phyloP scores from a whole-genome alignment of 2,888 invertebrate species.

The Aricia artaxerxes region DNA sequence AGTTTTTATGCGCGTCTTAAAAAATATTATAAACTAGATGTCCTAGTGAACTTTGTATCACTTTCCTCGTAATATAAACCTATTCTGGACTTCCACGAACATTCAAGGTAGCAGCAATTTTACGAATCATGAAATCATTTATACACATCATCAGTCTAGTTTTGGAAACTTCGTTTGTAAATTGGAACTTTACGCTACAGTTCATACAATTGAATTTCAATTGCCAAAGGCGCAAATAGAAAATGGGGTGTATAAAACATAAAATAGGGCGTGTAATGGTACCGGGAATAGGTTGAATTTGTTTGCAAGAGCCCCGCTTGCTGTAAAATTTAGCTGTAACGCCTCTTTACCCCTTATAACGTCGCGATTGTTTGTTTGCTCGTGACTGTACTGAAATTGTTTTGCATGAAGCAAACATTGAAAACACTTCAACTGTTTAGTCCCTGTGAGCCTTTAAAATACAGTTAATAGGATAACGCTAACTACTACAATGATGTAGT shows the following conservation, averaged over 20 bases:
- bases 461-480: neutral
- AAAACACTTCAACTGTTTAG: neutral
- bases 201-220: slow-evolving; percentile 65
- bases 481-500: neutral
- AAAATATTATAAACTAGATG: no score
- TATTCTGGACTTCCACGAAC: no score
- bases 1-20: no score
- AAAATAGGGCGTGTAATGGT: slow-evolving; percentile 78
- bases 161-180: slow-evolving; percentile 1
- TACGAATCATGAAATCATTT: neutral
- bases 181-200: slow-evolving; percentile 50
- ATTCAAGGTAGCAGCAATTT: neutral
- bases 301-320: slow-evolving; percentile 65
- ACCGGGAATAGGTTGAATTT: slow-evolving; percentile 68
- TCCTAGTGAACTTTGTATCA: no score
- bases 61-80: no score
- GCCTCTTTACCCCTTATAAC: slow-evolving; percentile 52
- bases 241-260: slow-evolving; percentile 38
- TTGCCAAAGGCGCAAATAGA: slow-evolving; percentile 64
- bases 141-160: slow-evolving; percentile 44
- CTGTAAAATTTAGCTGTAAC: slow-evolving; percentile 64
- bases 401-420: neutral
- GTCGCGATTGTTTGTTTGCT: slow-evolving; percentile 44
- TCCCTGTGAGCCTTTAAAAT: neutral
- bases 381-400: slow-evolving; percentile 20